Base-by-base conservation (phyloP, 2,797 vertebrate genomes). In the Galaxias olidus region DNA sequence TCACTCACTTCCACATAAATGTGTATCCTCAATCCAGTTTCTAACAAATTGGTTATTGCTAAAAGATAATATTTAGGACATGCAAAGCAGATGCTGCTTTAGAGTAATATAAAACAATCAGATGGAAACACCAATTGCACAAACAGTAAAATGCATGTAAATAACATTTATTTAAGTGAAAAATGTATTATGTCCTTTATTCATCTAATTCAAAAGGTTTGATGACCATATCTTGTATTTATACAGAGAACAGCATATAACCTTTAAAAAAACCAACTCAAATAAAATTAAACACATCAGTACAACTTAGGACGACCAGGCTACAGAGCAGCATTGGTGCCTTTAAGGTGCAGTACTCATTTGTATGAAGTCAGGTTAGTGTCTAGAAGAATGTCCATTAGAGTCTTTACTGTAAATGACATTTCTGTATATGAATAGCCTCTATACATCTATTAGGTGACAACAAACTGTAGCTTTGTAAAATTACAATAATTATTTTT, bases 141-240 rank as follows among this genome's bases (percentile, higher is more conserved):
- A 30, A 30, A 30, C 6, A 30, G 30, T 30, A 30, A 30, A 30
- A 30, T 3, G 30, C 30, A 30, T 30, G 6, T 30, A 30, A 2
- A 30, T 72, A 87, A 87, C 87, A 82, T 90, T 93, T 90, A 88
- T 93, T 91, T 72, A 78, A 88, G 79, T 87, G 80, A 89, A 83
- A 86, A 91, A 75, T 90, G 89, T 76, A 84, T 78, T n/a, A 77
- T 85, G 84, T 84, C 73, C 71, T 81, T 79, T 75, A 84, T 88
- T 80, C 77, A 52, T 83, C 83, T 80, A 76, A 79, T 41, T 84
- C 74, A 63, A 69, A 77, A 90, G 87, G 84, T 74, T 74, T 68
- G 64, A 59, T 10, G 63, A 84, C 88, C 80, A 79, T 83, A 71
- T 86, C 79, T 71, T 78, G 77, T 90, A 78, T 79, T 76, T 59